Base-by-base conservation (phyloP, 2,888 invertebrate species). In the Xestoiulus laeticollis region DNA sequence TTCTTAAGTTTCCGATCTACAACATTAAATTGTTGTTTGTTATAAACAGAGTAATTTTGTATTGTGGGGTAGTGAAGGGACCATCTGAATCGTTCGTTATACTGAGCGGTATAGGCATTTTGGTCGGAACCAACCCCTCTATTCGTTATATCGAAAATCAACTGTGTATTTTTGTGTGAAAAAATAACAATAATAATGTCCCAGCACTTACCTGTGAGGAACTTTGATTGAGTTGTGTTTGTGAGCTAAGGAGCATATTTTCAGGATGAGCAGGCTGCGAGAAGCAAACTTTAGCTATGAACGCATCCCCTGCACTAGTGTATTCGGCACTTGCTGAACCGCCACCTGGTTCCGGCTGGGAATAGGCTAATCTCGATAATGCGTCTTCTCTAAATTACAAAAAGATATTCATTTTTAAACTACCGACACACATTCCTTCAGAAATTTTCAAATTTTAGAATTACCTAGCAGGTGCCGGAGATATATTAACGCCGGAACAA, bases 181-280 rank as follows among this genome's bases (percentile, higher is more conserved):
- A n/a, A n/a, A n/a, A n/a, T n/a, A n/a, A n/a, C 14, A 16, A 48
- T 12, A 85, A 48, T 86, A 90, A 91, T 32, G 85, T 91, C 43
- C 19, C 32, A 78, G 16, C 2, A 68, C 85, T 85, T 16, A 87
- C 87, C 84, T 88, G 88, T 12, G 85, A 87, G 33, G 68, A 85
- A 85, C 91, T 92, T 90, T 94, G 94, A 26, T 94, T 93, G 88
- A 94, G 93, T 91, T 94, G 94, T 90, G 94, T 92, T 92, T 96
- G 96, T 85, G 95, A 94, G 90, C 94, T 94, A 22, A 97, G 93
- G 90, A 97, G 93, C 91, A 98, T 93, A 93, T 97, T 95, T 90
- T 97, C 97, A 89, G 96, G 93, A 90, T 95, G 94, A 59, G 95
- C 95, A 0, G 98, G 98, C 92, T 98, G 98, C 44, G 98, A 98